These are phyloP conservation scores for Amphipyra tragopoginis DNA, from an alignment of 2,888 invertebrate genomes.

Conservation along the genomic window DNA sequence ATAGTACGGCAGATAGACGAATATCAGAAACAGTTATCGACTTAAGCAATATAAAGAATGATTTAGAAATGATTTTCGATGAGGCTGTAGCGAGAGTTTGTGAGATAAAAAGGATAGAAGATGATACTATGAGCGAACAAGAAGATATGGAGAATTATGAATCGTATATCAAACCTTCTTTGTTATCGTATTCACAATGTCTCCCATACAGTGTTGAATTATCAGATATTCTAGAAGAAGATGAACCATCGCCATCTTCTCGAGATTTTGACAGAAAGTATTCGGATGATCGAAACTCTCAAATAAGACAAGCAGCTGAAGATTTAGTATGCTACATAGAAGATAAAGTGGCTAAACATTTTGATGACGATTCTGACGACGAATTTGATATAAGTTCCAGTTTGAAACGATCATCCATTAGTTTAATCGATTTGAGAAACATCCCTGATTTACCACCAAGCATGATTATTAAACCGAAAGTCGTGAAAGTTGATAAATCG, in stretches of 20 bases:
- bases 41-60: conserved; percentile 80
- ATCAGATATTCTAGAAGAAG: conserved; percentile 86
- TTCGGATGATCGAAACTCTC: conserved; percentile 70
- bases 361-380: conserved; percentile 74
- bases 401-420: conserved; percentile 79
- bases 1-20: conserved; percentile 68
- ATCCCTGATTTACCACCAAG: conserved; percentile 85
- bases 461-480: conserved; percentile 82
- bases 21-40: conserved; percentile 85
- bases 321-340: conserved; percentile 79
- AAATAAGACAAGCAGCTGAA: conserved; percentile 74
- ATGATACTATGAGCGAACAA: conserved; percentile 83
- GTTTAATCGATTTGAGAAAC: conserved; percentile 82
- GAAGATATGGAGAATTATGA: conserved; percentile 84
- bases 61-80: conserved; percentile 81
- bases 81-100: conserved; percentile 75
- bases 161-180: conserved; percentile 81
- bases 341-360: conserved; percentile 72
- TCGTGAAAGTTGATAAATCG: conserved; percentile 80
- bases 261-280: conserved; percentile 68
- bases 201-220: conserved; percentile 82
- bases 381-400: conserved; percentile 80
- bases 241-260: conserved; percentile 82
- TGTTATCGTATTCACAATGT: conserved; percentile 71
- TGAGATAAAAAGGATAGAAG: conserved; percentile 68